These are phyloP conservation scores for Myrmecobius fasciatus DNA, from an alignment of 2,113 vertebrate genomes.

Conservation along the genomic window DNA sequence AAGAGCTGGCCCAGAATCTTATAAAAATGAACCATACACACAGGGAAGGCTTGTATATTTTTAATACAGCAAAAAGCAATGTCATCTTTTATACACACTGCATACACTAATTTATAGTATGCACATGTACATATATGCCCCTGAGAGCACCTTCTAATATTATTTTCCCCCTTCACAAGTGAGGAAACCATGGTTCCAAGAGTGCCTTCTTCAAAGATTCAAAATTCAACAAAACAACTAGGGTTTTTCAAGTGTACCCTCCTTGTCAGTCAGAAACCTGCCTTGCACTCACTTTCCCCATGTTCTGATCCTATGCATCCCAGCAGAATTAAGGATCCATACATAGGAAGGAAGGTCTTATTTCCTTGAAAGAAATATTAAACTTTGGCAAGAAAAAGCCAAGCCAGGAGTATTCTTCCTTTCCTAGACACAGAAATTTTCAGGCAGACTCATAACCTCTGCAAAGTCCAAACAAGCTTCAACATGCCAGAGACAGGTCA, in stretches of 20 bases:
- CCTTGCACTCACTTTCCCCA: neutral
- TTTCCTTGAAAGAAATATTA: neutral
- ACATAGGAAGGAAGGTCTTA: neutral
- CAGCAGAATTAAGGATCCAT: neutral
- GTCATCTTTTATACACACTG: neutral
- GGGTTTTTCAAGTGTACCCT: neutral
- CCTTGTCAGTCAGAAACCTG: neutral
- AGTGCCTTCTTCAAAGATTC: slow-evolving; percentile 22
- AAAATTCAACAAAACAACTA: slow-evolving; percentile 32
- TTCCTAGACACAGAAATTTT: neutral
- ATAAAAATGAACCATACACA: neutral
- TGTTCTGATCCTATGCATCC: neutral
- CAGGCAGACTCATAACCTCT: neutral
- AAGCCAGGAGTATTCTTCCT: too few species aligned
- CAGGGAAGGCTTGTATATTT: neutral
- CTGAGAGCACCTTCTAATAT: neutral
- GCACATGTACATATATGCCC: neutral
- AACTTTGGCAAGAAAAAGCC: neutral
- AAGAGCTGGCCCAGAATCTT: neutral
- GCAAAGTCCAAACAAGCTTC: neutral
- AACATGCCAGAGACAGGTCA: neutral
- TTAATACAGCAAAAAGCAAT: neutral
- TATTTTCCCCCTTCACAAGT: slow-evolving; percentile 24
- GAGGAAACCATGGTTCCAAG: slow-evolving; percentile 18
- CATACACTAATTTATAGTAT: neutral